These are phyloP conservation scores for Psettodes erumei DNA, from an alignment of 2,113 vertebrate species.

Conservation along the genomic window DNA sequence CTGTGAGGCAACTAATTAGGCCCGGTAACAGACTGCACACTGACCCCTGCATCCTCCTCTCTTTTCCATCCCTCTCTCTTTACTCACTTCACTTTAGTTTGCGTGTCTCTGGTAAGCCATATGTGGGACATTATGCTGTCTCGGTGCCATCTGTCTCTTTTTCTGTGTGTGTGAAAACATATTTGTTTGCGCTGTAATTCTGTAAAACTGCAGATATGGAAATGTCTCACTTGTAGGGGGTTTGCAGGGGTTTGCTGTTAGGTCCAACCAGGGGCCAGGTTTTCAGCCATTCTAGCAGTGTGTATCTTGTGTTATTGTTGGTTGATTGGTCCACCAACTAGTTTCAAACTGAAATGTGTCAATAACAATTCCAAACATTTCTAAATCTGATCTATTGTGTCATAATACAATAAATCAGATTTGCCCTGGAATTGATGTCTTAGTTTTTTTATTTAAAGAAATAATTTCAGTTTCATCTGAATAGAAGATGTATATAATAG, in stretches of 20 bases:
- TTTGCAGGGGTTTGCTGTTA: background rate
- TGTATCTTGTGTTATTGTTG: background rate
- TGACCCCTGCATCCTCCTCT: slow-evolving; percentile 29
- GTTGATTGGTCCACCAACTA: background rate
- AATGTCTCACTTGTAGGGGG: background rate
- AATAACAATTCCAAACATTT: no score
- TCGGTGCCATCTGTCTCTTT: slow-evolving; percentile 32
- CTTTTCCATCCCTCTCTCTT: slow-evolving; percentile 12
- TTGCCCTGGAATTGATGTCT: no score
- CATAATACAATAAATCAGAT: no score
- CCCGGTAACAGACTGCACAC: slow-evolving; percentile 47
- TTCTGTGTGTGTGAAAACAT: slow-evolving; percentile 16
- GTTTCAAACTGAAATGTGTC: background rate
- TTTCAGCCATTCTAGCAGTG: background rate
- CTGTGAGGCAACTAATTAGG: slow-evolving; percentile 49
- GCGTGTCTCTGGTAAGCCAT: slow-evolving; percentile 32
- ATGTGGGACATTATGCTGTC: slow-evolving; percentile 35
- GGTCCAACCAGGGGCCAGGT: background rate
- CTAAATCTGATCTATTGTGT: no score
- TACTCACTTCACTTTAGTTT: slow-evolving; percentile 36
- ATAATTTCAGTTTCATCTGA: no score
- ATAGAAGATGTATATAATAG: no score
- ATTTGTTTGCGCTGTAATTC: background rate
- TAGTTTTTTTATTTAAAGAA: no score
- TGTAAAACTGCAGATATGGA: background rate